Evolutionary conservation across 2,113 vertebrate genomes (phyloP).

Genomic region (Cyanistes caeruleus): DNA sequence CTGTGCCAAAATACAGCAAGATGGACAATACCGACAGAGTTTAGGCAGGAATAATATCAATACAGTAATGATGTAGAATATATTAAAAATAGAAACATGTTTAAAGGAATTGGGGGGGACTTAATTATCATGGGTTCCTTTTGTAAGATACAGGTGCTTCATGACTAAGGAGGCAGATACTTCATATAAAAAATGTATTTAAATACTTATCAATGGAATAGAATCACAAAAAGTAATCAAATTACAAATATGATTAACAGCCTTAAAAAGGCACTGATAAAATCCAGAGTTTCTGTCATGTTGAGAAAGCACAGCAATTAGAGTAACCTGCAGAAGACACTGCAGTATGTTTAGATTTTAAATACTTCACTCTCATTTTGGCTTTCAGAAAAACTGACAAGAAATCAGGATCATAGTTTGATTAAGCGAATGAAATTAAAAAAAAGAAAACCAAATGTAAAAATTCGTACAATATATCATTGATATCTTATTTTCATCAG

Average conservation of each 20-base stretch:
- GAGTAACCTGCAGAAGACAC: neutral
- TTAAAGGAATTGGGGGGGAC: neutral
- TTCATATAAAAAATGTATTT: neutral
- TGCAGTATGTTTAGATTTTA: neutral
- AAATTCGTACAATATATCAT: rapidly evolving
- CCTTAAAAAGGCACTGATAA: neutral
- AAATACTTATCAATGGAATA: neutral
- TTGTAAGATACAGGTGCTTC: neutral
- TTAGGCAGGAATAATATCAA: neutral
- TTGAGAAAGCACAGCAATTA: neutral
- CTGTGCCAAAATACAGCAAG: neutral
- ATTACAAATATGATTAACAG: neutral
- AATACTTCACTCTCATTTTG: neutral
- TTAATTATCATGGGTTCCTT: neutral
- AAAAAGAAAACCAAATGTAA: neutral
- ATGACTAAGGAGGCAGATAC: neutral
- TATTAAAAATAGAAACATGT: neutral
- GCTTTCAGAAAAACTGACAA: neutral
- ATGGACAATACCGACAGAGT: neutral
- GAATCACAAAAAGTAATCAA: neutral
- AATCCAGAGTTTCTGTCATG: neutral
- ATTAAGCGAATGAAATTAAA: neutral
- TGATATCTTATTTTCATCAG: neutral
- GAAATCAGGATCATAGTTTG: neutral
- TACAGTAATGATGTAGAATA: neutral